These are phyloP conservation scores for Ochotona curzoniae DNA, from an alignment of 2,113 vertebrate genomes.

Conservation along the genomic window DNA sequence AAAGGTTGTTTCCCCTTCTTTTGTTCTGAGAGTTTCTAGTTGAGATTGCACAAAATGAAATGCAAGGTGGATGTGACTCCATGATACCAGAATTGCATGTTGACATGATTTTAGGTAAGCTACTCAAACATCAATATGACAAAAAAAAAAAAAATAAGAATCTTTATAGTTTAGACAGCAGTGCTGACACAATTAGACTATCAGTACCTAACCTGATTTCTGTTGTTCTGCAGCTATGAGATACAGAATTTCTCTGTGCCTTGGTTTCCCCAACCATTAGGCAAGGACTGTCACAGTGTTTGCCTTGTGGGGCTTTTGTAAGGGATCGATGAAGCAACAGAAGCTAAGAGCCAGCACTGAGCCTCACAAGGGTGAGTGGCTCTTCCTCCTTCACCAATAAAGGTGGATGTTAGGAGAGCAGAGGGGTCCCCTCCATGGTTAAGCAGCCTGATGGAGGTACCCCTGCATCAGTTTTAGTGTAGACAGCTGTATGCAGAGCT, in stretches of 20 bases:
- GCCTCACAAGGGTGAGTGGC: neutral
- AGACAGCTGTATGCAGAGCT: too few relatives aligned
- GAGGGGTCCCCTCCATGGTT: neutral
- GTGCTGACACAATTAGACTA: neutral
- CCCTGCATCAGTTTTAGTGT: too few relatives aligned
- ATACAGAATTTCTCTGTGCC: neutral
- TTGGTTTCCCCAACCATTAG: neutral
- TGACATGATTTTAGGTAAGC: neutral
- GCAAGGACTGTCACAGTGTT: neutral
- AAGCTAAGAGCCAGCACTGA: neutral
- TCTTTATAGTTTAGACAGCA: too few relatives aligned
- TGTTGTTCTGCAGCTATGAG: neutral
- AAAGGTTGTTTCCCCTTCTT: neutral
- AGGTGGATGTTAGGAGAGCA: neutral
- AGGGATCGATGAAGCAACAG: neutral
- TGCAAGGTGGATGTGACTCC: neutral
- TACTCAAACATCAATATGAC: neutral
- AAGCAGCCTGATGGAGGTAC: neutral
- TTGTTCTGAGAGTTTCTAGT: constrained; percentile 19
- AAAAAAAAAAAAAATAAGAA: neutral
- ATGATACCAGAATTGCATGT: neutral
- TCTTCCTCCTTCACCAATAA: neutral
- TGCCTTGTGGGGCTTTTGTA: neutral
- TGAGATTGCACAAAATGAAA: neutral
- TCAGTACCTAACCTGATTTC: neutral